These are phyloP conservation scores for Tipula unca DNA, from an alignment of 2,888 invertebrate genomes.

Conservation along the genomic window DNA sequence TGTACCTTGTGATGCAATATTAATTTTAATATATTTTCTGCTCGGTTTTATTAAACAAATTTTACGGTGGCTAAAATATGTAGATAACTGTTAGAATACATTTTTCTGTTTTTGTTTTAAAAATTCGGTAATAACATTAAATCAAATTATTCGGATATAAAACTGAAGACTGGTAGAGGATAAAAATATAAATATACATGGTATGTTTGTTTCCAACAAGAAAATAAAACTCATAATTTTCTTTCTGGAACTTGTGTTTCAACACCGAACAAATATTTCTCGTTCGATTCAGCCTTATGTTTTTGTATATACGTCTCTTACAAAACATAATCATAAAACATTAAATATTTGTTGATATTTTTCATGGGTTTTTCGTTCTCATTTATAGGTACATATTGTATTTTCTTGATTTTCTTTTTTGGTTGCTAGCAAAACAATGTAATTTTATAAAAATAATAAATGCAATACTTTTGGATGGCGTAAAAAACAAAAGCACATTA, in stretches of 20 bases:
- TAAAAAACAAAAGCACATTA: no score
- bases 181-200: no score
- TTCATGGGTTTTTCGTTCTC: not conserved
- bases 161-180: not conserved
- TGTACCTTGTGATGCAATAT: not conserved
- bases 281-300: not conserved
- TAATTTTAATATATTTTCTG: not conserved
- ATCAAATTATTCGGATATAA: not conserved
- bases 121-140: constrained; percentile 1
- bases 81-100: not conserved
- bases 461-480: not conserved
- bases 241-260: not conserved
- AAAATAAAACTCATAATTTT: not conserved
- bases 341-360: constrained; percentile 2
- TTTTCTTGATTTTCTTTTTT: not conserved
- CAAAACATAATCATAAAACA: not conserved
- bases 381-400: not conserved
- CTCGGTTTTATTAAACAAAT: not conserved
- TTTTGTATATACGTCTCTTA: not conserved
- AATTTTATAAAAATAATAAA: not conserved
- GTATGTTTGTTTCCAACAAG: not conserved
- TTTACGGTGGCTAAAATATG: not conserved
- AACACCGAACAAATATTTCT: not conserved
- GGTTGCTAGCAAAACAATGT: not conserved
- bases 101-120: not conserved